Evolutionary conservation across 2,113 vertebrate genomes (phyloP), one percentile per base, ranked within the genome.

Genomic region (Heloderma charlesbogerti): DNA sequence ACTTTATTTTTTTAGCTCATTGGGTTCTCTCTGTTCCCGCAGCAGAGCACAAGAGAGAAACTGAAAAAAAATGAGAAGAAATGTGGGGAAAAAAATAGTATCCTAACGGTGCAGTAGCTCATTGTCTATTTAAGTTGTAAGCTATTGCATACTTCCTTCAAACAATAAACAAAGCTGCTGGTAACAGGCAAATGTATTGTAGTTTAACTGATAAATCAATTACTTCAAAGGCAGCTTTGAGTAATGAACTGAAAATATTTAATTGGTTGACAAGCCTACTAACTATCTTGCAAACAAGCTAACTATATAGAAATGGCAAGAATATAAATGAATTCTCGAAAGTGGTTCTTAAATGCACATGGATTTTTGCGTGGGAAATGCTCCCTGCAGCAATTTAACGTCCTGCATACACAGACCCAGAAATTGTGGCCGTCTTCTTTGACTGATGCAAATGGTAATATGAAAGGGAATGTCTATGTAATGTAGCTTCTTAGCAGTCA

Each of bases 191-290:
- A 0, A 6, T 6, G 3, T 22, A 86, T 72, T 86, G 71, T 18
- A 71, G 22, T 72, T 18, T 71, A 72, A 86, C 34, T 25, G 31
- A 51, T n/a, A 31, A 34, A 74, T 51, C 45, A 20, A 20, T 86
- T 45, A 22, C 16, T 51, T 85, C 37, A 86, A 71, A 85, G 66
- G 45, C 31, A 86, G 67, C 43, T n/a, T n/a, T 72, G 84, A 72
- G 31, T n/a, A 54, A 51, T 74, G 84, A 86, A 72, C 45, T 57
- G 18, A 72, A 86, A 71, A 10, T 1, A 51, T 72, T 72, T 72
- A 86, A 86, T 86, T 86, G 69, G 45, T 72, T 74, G 84, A 86
- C 43, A 71, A 20, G 18, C 69, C 48, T 54, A n/a, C 69, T 54
- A 86, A 74, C 66, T 51, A 12, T 48, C 84, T 48, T 10, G 29